Evolutionary conservation across 2,113 vertebrate genomes (phyloP).

Genomic region (Deroptyus accipitrinus): DNA sequence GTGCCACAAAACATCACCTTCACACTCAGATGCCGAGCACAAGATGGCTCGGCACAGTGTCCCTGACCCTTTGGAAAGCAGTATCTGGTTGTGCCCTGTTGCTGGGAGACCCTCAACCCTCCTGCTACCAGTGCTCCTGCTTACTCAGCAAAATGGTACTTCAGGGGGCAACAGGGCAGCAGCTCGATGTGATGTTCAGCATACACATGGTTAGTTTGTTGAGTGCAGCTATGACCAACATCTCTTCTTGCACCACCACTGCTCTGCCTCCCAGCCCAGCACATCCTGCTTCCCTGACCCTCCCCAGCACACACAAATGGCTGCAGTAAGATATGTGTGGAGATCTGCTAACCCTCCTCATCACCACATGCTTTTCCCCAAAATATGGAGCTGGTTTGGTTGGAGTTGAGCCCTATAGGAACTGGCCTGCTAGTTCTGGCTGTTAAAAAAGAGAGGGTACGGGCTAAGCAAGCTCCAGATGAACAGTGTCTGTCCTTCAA

Average conservation of each 20-base stretch:
- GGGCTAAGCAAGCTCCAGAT: neutral
- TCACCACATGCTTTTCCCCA: neutral
- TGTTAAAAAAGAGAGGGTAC: neutral
- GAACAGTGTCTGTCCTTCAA: neutral
- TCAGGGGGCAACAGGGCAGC: neutral
- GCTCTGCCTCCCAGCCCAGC: neutral
- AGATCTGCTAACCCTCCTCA: neutral
- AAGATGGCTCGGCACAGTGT: fast-evolving
- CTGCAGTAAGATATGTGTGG: fast-evolving
- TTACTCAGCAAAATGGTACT: neutral
- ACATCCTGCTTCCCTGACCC: neutral
- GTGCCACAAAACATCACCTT: neutral
- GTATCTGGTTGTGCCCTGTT: fast-evolving
- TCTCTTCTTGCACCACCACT: fast-evolving
- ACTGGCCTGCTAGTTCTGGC: neutral
- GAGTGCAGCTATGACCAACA: neutral
- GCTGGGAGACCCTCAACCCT: neutral
- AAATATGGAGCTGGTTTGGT: neutral
- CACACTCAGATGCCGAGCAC: neutral
- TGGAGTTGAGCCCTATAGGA: neutral
- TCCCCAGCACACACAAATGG: neutral
- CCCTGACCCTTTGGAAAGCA: fast-evolving
- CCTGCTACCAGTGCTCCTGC: neutral
- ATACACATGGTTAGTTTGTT: neutral
- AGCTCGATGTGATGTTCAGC: fast-evolving